Conservation (phyloP, 2,888 invertebrate genomes). For the Platerodrilus igneus region DNA sequence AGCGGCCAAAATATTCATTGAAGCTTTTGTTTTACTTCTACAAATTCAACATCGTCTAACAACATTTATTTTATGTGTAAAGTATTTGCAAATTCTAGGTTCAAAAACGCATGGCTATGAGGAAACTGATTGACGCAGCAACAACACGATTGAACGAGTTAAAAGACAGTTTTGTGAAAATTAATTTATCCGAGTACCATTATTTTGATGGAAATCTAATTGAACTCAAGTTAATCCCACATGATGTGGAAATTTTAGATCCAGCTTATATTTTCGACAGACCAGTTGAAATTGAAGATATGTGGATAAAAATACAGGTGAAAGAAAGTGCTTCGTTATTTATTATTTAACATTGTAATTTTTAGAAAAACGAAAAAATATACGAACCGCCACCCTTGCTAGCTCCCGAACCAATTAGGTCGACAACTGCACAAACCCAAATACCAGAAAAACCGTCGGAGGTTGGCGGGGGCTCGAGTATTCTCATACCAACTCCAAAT, state of each 20-base stretch:
- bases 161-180: conserved; percentile 53
- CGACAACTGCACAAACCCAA: conserved; percentile 4
- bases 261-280: conserved; percentile 60
- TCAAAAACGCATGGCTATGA: conserved; percentile 56
- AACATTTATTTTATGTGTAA: not conserved
- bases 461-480: not conserved
- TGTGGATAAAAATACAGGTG: conserved; percentile 36
- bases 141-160: conserved; percentile 56
- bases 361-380: conserved; percentile 38
- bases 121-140: conserved; percentile 56
- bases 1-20: too few species aligned
- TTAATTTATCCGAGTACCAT: conserved; percentile 60
- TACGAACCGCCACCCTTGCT: conserved; percentile 32
- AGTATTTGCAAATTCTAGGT: conserved; percentile 46
- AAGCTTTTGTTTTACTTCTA: too few species aligned
- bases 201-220: conserved; percentile 69
- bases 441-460: conserved; percentile 2
- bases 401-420: conserved; percentile 19
- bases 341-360: conserved; percentile 5
- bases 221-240: conserved; percentile 64
- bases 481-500: not conserved
- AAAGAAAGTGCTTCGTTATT: not conserved
- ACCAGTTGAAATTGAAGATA: conserved; percentile 46
- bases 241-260: conserved; percentile 59
- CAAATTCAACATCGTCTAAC: not conserved